Percentiles rank a stretch among this genome's conserved stretches.
phyloP scores from a whole-genome alignment of 2,113 vertebrate genomes.

The Lichenostomus cassidix region DNA sequence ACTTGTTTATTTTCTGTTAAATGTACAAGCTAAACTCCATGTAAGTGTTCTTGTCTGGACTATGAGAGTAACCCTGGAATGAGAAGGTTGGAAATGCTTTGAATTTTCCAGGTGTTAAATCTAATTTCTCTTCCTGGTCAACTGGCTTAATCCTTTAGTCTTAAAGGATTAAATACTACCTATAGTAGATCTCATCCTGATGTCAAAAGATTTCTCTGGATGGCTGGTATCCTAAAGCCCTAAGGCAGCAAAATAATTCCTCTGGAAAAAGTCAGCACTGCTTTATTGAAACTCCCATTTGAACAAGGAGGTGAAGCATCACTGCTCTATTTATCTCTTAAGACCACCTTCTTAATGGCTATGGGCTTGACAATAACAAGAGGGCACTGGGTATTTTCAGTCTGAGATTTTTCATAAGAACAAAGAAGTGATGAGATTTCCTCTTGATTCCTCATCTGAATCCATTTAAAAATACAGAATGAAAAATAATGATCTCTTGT shows the following conservation, averaged over 20 bases:
- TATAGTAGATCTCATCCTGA: constrained; percentile 52
- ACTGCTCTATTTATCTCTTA: constrained; percentile 52
- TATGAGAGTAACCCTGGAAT: not conserved
- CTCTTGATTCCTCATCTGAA: constrained; percentile 28
- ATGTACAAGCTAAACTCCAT: not conserved
- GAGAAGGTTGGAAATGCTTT: constrained; percentile 25
- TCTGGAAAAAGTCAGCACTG: constrained; percentile 1
- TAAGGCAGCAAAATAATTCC: constrained; percentile 42
- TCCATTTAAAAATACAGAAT: constrained; percentile 6
- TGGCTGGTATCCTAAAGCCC: constrained; percentile 38
- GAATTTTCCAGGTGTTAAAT: constrained; percentile 52
- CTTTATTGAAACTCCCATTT: constrained; percentile 44
- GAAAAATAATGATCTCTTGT: not conserved
- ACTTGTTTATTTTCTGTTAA: not conserved
- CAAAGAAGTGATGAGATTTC: constrained; percentile 13
- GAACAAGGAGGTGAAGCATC: constrained; percentile 45
- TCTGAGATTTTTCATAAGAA: constrained; percentile 36
- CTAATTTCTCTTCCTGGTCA: constrained; percentile 61
- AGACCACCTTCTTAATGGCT: constrained; percentile 48
- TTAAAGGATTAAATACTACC: constrained; percentile 69
- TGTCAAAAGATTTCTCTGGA: constrained; percentile 67
- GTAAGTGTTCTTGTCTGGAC: not conserved
- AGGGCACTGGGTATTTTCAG: constrained; percentile 10
- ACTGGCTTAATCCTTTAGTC: constrained; percentile 38
- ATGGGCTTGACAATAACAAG: not conserved